Base-by-base conservation (phyloP, 2,888 invertebrate genomes). In the Drepana falcataria region DNA sequence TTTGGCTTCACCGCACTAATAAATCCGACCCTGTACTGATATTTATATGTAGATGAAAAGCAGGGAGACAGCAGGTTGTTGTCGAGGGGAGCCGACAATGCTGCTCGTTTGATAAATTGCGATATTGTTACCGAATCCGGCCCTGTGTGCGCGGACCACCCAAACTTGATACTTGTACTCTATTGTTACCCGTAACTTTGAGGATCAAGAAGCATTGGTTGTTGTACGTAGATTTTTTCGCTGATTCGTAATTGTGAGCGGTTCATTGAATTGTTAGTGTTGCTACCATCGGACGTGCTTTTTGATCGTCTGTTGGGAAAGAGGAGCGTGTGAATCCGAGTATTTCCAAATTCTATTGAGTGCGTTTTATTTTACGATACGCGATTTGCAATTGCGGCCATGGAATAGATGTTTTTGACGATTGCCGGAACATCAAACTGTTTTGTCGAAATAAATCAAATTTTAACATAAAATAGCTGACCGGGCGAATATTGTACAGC, bases 31-130 rank as follows among this genome's bases (percentile, higher is more conserved):
- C 75, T 61, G 64, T 58, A 44, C 61, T 58, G 59, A 62, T 69
- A 68, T 68, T 71, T 68, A 68, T 68, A 73, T 74, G 71, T 72
- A 72, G 71, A 77, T 70, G 66, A 59, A 70, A 65, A 66, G 40
- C 51, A 40, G 40, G 41, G 51, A 51, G 51, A 51, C 51, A 51
- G 51, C 59, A 66, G 58, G 59, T 63, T 64, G 65, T 48, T 64
- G 62, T 63, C 53, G 63, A 76, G 81, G 85, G 85, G 81, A 70
- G 75, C 59, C 80, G 76, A 87, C 87, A 88, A 88, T 88, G 85
- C 79, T 79, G 79, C 83, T 87, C 87, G 84, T 88, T 88, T 88
- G 87, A 87, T 85, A 88, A 87, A 88, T 88, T 88, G 87, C 85
- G 81, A 84, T 86, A 88, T 88, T 87, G 87, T 87, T 83, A 72